These are phyloP conservation scores for Neodiprion virginianus DNA, from an alignment of 1,140 invertebrate species.

Conservation along the genomic window DNA sequence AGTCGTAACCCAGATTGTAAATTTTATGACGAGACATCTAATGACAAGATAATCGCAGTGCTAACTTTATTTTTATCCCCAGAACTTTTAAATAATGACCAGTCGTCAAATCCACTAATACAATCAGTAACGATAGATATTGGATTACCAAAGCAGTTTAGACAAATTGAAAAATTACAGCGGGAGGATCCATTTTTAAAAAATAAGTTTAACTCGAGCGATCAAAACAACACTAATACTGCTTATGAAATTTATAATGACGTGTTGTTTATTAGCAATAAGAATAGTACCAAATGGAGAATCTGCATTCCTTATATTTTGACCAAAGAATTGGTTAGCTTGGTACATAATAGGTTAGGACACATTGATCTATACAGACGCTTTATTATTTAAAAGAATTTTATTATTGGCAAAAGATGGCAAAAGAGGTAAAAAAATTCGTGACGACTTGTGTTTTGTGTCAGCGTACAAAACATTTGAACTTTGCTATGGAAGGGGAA, in stretches of 20 bases:
- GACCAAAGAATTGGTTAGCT: background rate
- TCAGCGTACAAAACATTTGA: slow-evolving; percentile 28
- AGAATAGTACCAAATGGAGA: background rate
- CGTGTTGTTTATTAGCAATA: background rate
- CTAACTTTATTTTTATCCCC: background rate
- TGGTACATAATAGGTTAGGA: slow-evolving; percentile 21
- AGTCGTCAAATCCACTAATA: background rate
- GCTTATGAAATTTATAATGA: slow-evolving; percentile 10
- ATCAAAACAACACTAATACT: background rate
- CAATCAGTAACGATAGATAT: background rate
- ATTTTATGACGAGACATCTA: slow-evolving; percentile 2
- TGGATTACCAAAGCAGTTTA: background rate
- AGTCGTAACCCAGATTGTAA: slow-evolving; percentile 8
- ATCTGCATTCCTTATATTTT: background rate
- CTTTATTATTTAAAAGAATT: slow-evolving; percentile 18
- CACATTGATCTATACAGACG: slow-evolving; percentile 26
- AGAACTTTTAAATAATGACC: background rate
- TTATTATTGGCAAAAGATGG: slow-evolving; percentile 30
- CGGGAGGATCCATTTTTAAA: background rate
- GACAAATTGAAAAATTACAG: background rate
- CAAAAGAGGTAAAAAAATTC: slow-evolving; percentile 20
- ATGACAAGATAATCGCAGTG: background rate
- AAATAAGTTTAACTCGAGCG: background rate
- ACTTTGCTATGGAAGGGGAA: slow-evolving; percentile 21
- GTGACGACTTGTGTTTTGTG: slow-evolving; percentile 27